phyloP scores from a whole-genome alignment of 2,888 invertebrate genomes.

The Sinotaia quadrata region DNA sequence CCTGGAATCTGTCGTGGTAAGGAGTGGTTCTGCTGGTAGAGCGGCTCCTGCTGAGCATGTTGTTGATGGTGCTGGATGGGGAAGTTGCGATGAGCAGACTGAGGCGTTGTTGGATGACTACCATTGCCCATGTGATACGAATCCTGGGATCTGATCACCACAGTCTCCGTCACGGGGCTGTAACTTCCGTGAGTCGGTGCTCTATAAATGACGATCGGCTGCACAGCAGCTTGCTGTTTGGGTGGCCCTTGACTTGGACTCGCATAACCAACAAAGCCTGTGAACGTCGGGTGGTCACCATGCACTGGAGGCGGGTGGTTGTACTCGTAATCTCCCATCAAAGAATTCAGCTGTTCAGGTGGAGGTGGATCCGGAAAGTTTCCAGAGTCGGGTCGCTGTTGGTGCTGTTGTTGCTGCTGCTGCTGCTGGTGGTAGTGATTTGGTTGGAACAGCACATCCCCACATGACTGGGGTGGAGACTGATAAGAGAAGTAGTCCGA shows the following conservation, averaged over 20 bases:
- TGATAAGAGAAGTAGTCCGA: not conserved
- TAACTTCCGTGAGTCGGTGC: slow-evolving; percentile 2
- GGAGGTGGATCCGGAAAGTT: slow-evolving; percentile 2
- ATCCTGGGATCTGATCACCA: slow-evolving; percentile 6
- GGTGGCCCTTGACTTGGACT: not conserved
- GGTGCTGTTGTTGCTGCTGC: not conserved
- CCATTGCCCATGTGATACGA: not conserved
- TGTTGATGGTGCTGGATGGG: slow-evolving; percentile 3
- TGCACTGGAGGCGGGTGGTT: not conserved
- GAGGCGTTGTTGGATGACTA: not conserved
- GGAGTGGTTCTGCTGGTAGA: slow-evolving; percentile 9
- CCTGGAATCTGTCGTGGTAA: slow-evolving; percentile 16
- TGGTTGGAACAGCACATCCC: not conserved
- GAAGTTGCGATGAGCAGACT: not conserved
- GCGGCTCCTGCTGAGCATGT: not conserved
- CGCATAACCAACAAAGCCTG: too few species aligned
- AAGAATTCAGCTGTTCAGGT: slow-evolving; percentile 8
- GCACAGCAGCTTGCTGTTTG: not conserved
- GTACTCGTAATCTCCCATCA: not conserved
- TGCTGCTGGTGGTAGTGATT: not conserved
- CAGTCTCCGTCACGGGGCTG: slow-evolving; percentile 15
- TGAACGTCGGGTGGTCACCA: not conserved
- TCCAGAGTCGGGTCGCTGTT: slow-evolving; percentile 17
- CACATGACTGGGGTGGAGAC: not conserved
- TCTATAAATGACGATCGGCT: slow-evolving; percentile 19